Evolutionary conservation across 2,888 invertebrate species (phyloP), one percentile per base, ranked within the genome.

Genomic region (Epistrophella euchroma): DNA sequence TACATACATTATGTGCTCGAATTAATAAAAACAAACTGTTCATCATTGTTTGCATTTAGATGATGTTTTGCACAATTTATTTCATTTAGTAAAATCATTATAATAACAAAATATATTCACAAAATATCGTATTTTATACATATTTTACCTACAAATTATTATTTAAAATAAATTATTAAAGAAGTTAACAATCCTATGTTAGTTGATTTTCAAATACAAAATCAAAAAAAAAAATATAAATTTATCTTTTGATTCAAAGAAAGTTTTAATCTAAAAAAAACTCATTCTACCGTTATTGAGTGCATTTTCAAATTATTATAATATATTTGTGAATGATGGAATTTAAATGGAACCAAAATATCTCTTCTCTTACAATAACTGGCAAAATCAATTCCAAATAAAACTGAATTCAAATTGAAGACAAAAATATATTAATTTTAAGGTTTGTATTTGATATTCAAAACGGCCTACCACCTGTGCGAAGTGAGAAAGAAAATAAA

Each of bases 61-160:
- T 85, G 76, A 73, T 70, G 19, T 72, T 72, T 62, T 70, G 76
- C 76, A 62, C 76, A 76, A 47, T 85, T 85, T 85, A 85, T 85
- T 85, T 66, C 25, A 32, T 60, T 47, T 28, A 62, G 81, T 85
- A 85, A 81, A 85, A 81, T 85, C 76, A 76, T 85, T 85, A 85
- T 81, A 85, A 76, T 76, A 60, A 74, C 62, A 62, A 64, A 62
- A 64, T 66, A 62, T 73, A 76, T 76, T 80, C 75, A 80, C 75
- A 85, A 80, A 85, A 76, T 72, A 80, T 64, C 45, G 52, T 66
- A 79, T 79, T 79, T 56, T 75, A 66, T 75, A 84, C 60, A 78
- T 79, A 35, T 40, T 64, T 78, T 58, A 80, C 74, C 43, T 80
- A 80, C 55, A 76, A 72, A 52, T 66, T 66, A 43, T 17, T 17